Percentiles rank a stretch among this genome's conserved stretches.
Evolutionary conservation across 2,113 vertebrate genomes (phyloP).

Genomic region (Peromyscus polionotus): DNA sequence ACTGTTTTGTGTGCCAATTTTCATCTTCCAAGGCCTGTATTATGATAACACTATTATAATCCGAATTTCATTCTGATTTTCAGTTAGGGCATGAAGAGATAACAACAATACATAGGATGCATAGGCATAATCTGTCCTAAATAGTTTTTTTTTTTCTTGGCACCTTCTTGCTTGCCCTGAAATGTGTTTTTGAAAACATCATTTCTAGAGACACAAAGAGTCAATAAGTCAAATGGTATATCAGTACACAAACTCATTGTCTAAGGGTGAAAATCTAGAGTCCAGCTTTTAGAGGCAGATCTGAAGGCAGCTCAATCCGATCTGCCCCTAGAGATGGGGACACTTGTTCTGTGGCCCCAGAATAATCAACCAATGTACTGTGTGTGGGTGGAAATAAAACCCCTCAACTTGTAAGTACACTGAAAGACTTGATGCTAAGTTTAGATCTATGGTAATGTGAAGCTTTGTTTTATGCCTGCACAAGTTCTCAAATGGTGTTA

Average conservation of each 20-base stretch:
- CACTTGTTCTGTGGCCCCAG: neutral
- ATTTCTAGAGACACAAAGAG: neutral
- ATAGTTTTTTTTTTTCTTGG: neutral
- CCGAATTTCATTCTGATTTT: neutral
- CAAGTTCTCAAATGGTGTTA: neutral
- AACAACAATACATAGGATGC: too few species aligned
- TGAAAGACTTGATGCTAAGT: neutral
- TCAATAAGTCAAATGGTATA: neutral
- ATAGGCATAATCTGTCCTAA: neutral
- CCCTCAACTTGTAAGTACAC: neutral
- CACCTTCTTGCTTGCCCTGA: neutral
- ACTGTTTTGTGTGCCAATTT: neutral
- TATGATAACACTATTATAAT: neutral
- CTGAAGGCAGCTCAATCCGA: neutral
- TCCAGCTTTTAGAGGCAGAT: neutral
- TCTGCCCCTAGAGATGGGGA: neutral
- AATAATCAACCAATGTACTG: neutral
- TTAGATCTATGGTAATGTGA: neutral
- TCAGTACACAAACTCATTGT: neutral
- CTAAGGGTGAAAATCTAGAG: neutral
- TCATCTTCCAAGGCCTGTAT: too few species aligned
- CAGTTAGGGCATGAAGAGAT: neutral
- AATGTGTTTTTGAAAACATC: slow-evolving; percentile 13
- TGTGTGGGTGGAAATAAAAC: neutral
- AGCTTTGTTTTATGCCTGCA: neutral